Conservation (phyloP, 2,797 vertebrate genomes). For the Tenualosa ilisha region DNA sequence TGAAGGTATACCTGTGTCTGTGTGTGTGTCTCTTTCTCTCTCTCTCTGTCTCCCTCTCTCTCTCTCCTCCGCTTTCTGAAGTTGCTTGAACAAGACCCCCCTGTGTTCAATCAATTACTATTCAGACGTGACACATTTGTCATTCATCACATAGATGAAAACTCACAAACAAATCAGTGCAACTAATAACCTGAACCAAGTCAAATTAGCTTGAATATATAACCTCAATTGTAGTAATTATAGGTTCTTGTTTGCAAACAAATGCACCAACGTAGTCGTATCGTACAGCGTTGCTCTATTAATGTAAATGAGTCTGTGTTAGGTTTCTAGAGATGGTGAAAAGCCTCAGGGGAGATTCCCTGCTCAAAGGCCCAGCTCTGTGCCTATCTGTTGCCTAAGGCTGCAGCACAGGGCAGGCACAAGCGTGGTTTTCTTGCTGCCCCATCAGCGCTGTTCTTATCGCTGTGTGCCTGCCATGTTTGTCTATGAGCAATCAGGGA, state of each 20-base stretch:
- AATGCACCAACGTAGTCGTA: background rate
- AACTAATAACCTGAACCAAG: slow-evolving; percentile 27
- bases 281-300: background rate
- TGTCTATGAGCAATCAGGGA: background rate
- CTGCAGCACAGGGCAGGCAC: background rate
- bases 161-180: background rate
- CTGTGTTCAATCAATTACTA: background rate
- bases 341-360: background rate
- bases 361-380: slow-evolving; percentile 51
- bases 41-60: background rate
- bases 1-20: background rate
- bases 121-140: background rate
- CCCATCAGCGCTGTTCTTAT: background rate
- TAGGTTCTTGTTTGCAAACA: slow-evolving; percentile 10
- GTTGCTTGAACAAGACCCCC: background rate
- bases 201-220: slow-evolving; percentile 70
- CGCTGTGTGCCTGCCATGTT: background rate
- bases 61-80: background rate
- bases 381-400: background rate
- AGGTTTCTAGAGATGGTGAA: background rate
- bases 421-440: slow-evolving; percentile 4
- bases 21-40: background rate
- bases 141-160: background rate
- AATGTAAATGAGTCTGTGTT: background rate
- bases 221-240: slow-evolving; percentile 57